Conservation (phyloP, 2,113 vertebrate species). For the Fregetta grallaria region DNA sequence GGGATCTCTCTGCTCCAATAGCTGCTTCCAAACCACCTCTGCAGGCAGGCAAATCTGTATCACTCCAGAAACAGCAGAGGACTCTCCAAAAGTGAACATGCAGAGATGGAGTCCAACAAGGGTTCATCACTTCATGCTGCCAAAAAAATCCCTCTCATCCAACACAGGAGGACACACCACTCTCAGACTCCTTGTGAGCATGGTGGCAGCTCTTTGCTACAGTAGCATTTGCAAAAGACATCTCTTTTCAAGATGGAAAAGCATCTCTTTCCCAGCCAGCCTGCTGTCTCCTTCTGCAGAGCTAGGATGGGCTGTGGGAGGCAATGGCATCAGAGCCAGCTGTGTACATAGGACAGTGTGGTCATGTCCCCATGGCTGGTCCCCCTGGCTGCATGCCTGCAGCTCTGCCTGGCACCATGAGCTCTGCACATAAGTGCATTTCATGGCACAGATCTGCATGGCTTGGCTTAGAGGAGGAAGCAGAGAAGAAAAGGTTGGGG, state of each 20-base stretch:
- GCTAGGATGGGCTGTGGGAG: not conserved
- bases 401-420: not conserved
- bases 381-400: not conserved
- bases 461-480: not conserved
- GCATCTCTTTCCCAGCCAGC: not conserved
- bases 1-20: not conserved
- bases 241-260: not conserved
- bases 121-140: not conserved
- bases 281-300: not conserved
- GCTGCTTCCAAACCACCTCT: not conserved
- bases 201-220: not conserved
- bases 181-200: not conserved
- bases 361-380: not conserved
- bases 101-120: not conserved
- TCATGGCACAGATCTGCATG: not conserved
- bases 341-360: not conserved
- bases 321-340: not conserved
- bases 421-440: not conserved
- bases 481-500: not conserved
- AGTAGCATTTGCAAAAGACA: not conserved
- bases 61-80: not conserved
- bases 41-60: not conserved
- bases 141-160: not conserved
- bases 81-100: not conserved
- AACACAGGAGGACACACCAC: not conserved